Evolutionary conservation across 2,797 vertebrate genomes (phyloP), one percentile per base, ranked within the genome.

Genomic region (Microctenopoma steveboyesi): DNA sequence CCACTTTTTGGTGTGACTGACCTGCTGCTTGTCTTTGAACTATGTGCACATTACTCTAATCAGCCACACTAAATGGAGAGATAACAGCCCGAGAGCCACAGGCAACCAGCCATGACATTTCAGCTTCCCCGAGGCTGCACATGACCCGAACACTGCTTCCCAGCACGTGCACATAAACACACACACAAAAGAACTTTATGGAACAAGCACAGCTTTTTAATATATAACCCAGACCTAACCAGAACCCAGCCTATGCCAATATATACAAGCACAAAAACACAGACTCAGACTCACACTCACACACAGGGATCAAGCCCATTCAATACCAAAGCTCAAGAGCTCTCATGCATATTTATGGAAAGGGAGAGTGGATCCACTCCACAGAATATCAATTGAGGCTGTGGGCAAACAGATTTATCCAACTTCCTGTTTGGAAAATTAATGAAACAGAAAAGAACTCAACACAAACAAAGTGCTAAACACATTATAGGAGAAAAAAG

Each of bases 311-410:
- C 75, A 81, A 68, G 37, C 58, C 63, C 51, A 82, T 81, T 80
- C 75, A 76, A 72, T 69, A 64, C 76, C 59, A 62, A 72, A 78
- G 53, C 84, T 83, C 74, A 81, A 71, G 71, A 85, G 73, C 43
- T 55, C 80, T 84, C 79, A 91, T 92, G 82, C 79, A 90, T 92
- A 91, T 90, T 84, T 76, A 92, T 91, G 78, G 25, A 0, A 39
- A 53, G 77, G 48, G 81, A 83, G 78, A 69, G 60, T 15, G 64
- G 64, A 71, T 58, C 61, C 45, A 69, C 84, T 83, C 76, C 18
- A 62, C 59, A 77, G 88, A 92, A 92, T 90, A 88, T 79, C 72
- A 91, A 91, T 81, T 13, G 22, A 63, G 66, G 67, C 71, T 76
- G 70, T 58, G 59, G 69, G 61, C 50, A 37, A 67, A 55, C 42